phyloP scores from a whole-genome alignment of 2,113 vertebrate species.

The Pagrus major region DNA sequence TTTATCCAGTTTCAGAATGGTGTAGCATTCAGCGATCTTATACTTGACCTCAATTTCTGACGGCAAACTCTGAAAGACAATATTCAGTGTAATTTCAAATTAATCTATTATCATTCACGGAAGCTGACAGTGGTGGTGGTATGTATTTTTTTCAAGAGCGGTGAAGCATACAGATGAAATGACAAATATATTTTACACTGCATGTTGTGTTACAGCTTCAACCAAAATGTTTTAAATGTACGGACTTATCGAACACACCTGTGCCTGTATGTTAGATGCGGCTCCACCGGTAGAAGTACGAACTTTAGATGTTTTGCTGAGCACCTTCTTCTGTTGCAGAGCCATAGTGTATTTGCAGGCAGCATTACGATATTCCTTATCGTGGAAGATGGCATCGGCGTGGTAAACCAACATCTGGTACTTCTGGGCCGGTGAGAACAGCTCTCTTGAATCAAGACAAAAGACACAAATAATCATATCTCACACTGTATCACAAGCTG shows the following conservation, averaged over 20 bases:
- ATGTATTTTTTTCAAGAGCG: not conserved
- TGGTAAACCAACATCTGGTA: conserved; percentile 98
- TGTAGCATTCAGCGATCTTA: conserved; percentile 98
- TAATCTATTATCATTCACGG: not conserved
- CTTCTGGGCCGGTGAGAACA: conserved; percentile 97
- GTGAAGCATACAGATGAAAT: not conserved
- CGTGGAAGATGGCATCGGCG: conserved; percentile 97
- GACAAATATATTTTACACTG: too few relatives aligned
- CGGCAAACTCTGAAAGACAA: conserved; percentile 89
- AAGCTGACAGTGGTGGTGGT: not conserved
- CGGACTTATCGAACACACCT: conserved; percentile 80
- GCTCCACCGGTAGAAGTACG: conserved; percentile 93
- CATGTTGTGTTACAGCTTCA: not conserved
- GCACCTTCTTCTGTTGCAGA: conserved; percentile 96
- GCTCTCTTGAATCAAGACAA: conserved; percentile 85
- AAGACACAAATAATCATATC: too few relatives aligned
- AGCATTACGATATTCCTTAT: conserved; percentile 98
- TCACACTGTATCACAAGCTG: too few relatives aligned
- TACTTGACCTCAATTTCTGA: conserved; percentile 99
- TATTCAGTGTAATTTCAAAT: not conserved
- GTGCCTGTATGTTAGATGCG: conserved; percentile 91
- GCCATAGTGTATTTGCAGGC: conserved; percentile 98
- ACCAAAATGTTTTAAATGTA: not conserved
- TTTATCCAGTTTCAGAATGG: conserved; percentile 97
- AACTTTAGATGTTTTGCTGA: conserved; percentile 98